A percentile compares a stretch with the other conserved stretches of the same genome.
Conservation (phyloP, 2,113 vertebrate genomes). For the Leucopsar rothschildi region DNA sequence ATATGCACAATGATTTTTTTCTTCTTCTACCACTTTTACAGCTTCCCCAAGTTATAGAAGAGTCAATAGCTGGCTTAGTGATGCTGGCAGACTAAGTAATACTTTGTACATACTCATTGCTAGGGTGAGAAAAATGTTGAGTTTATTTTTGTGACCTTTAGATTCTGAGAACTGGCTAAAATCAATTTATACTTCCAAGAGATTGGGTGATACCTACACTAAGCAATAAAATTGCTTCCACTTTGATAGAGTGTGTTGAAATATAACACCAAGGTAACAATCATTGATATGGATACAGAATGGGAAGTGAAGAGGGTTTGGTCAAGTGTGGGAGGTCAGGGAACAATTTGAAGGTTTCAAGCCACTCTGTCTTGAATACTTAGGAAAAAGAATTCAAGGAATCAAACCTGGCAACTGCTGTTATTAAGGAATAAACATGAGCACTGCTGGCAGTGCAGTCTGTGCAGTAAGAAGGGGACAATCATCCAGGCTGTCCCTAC, state of each 20-base stretch:
- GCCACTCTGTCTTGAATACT: neutral
- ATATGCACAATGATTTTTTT: conserved; percentile 34
- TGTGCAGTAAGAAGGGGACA: neutral
- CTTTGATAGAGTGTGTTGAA: conserved; percentile 16
- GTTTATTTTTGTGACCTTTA: conserved; percentile 66
- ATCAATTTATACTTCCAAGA: conserved; percentile 64
- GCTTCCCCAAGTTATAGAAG: conserved; percentile 24
- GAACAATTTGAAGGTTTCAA: neutral
- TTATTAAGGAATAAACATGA: neutral
- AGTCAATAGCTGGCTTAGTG: conserved; percentile 50
- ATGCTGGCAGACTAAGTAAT: conserved; percentile 28
- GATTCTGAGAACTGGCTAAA: conserved; percentile 54
- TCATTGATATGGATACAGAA: neutral
- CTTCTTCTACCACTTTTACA: conserved; percentile 46
- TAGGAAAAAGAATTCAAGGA: neutral
- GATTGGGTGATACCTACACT: conserved; percentile 23
- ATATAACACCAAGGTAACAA: neutral
- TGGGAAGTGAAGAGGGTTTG: neutral
- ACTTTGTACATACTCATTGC: conserved; percentile 7
- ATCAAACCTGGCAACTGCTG: neutral
- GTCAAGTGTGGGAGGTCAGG: neutral
- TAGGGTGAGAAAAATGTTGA: neutral
- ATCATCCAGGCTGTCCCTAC: neutral
- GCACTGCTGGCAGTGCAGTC: neutral
- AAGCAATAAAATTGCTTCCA: conserved; percentile 47